Conservation (phyloP, 2,113 vertebrate species). For the Kobus ellipsiprymnus region DNA sequence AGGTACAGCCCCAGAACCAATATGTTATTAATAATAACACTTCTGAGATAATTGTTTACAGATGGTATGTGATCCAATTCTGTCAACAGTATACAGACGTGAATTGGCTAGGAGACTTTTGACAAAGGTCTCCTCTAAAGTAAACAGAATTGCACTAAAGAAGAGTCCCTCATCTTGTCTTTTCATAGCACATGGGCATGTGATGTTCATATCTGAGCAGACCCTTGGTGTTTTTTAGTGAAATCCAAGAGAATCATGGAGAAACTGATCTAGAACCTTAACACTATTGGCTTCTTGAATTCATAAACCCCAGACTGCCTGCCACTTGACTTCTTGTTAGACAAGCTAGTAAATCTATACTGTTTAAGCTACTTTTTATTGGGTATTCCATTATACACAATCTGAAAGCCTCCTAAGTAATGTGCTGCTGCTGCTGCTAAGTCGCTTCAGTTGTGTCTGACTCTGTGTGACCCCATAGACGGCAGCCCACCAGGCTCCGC, state of each 20-base stretch:
- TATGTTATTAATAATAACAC: not conserved
- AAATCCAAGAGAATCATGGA: not conserved
- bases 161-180: not conserved
- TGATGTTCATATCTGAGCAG: not conserved
- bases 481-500: fast-evolving
- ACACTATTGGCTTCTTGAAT: not conserved
- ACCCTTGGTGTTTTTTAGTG: not conserved
- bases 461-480: not conserved
- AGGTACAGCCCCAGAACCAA: not conserved
- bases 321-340: not conserved
- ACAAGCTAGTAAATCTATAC: not conserved
- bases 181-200: not conserved
- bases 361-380: not conserved
- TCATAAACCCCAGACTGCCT: not conserved
- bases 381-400: not conserved
- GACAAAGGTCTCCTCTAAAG: not conserved
- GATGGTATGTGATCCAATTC: not conserved
- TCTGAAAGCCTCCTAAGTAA: not conserved
- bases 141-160: not conserved
- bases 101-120: not conserved
- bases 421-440: not conserved
- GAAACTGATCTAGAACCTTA: not conserved
- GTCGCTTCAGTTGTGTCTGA: fast-evolving
- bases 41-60: not conserved
- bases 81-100: not conserved